Conservation (phyloP, 2,113 vertebrate genomes). For the Lepisosteus oculatus region DNA sequence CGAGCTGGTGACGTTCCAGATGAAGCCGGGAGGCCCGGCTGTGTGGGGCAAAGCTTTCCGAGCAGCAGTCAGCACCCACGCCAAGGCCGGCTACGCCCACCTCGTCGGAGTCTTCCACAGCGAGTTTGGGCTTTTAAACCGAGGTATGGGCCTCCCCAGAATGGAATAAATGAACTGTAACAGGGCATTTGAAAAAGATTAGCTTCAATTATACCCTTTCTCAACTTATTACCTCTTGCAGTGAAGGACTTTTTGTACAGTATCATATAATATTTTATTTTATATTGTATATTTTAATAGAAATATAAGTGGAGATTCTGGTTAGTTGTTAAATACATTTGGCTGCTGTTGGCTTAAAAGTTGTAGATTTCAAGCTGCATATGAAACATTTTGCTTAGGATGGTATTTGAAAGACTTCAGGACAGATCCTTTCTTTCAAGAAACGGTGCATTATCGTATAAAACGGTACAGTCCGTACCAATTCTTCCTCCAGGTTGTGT, state of each 20-base stretch:
- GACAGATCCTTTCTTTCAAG: not conserved
- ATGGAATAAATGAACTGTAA: too few relatives aligned
- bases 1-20: constrained; percentile 80
- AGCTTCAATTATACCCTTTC: too few relatives aligned
- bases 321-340: too few relatives aligned
- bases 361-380: not conserved
- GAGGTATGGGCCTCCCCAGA: constrained; percentile 58
- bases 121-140: constrained; percentile 80
- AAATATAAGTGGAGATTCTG: too few relatives aligned
- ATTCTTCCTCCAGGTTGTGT: not conserved
- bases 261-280: too few relatives aligned
- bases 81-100: constrained; percentile 72
- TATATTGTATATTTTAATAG: too few relatives aligned
- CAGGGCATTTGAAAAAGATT: too few relatives aligned
- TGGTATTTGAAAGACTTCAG: too few relatives aligned
- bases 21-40: constrained; percentile 83
- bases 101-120: constrained; percentile 81
- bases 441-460: not conserved
- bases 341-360: not conserved
- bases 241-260: too few relatives aligned
- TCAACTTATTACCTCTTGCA: too few relatives aligned
- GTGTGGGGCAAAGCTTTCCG: constrained; percentile 78
- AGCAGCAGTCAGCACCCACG: constrained; percentile 65
- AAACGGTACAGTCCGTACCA: not conserved
- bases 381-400: too few relatives aligned